Evolutionary conservation across 2,797 vertebrate species (phyloP).

Genomic region (Alfaro cultratus): DNA sequence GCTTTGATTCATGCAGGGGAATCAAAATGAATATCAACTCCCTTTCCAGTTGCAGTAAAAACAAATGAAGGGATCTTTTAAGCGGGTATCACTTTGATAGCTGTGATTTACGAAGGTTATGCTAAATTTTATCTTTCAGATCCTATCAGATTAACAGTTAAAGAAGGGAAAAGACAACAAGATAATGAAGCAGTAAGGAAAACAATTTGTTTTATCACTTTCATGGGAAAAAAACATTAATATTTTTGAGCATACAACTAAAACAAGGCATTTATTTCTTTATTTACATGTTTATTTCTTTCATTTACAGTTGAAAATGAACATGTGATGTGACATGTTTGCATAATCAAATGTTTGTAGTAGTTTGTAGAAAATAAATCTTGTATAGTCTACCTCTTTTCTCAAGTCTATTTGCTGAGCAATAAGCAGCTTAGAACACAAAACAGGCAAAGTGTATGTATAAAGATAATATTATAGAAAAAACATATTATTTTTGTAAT

Average conservation of each 20-base stretch:
- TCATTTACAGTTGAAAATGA: too few species aligned
- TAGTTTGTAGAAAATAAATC: too few species aligned
- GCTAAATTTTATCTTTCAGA: not conserved
- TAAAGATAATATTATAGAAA: too few species aligned
- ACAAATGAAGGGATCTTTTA: not conserved
- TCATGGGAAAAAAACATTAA: not conserved
- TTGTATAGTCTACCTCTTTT: too few species aligned
- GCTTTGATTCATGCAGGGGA: constrained; percentile 7
- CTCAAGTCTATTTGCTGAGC: too few species aligned
- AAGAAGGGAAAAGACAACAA: not conserved
- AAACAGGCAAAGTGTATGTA: too few species aligned
- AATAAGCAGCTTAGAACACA: too few species aligned
- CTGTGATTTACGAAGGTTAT: not conserved
- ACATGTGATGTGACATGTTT: too few species aligned
- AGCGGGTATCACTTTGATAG: not conserved
- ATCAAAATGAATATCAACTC: constrained; percentile 3
- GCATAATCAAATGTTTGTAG: too few species aligned
- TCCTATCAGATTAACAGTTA: not conserved
- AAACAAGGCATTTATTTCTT: not conserved
- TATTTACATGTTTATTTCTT: too few species aligned
- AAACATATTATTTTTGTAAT: too few species aligned
- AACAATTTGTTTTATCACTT: not conserved
- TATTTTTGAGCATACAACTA: not conserved
- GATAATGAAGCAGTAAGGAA: not conserved
- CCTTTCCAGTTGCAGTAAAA: not conserved